phyloP scores from a whole-genome alignment of 2,888 invertebrate species.

The Mellilla xanthometata region DNA sequence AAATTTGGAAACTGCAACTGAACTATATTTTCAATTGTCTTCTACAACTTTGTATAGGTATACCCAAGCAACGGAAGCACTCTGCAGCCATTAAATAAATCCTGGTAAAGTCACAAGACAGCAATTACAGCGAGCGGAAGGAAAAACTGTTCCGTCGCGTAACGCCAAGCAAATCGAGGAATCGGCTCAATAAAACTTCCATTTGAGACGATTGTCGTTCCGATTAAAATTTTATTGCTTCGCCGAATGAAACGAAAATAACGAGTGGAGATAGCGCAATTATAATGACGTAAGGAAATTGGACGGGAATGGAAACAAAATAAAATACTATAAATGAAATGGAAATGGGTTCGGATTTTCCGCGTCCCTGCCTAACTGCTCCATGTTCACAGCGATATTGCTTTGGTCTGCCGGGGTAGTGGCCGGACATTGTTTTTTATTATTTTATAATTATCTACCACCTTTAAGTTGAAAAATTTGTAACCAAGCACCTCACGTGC shows the following conservation, averaged over 20 bases:
- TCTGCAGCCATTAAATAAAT: not conserved
- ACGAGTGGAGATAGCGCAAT: slow-evolving; percentile 21
- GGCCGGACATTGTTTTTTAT: too few relatives aligned
- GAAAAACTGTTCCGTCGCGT: slow-evolving; percentile 14
- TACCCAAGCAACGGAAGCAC: too few relatives aligned
- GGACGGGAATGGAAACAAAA: slow-evolving; percentile 10
- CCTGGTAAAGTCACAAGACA: slow-evolving; percentile 1
- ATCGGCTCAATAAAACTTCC: slow-evolving; percentile 25
- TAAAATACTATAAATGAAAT: slow-evolving; percentile 9
- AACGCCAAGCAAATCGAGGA: slow-evolving; percentile 22
- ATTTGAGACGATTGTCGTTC: slow-evolving; percentile 25
- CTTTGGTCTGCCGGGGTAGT: too few relatives aligned
- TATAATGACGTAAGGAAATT: slow-evolving; percentile 14
- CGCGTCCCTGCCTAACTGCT: not conserved
- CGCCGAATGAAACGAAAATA: slow-evolving; percentile 24
- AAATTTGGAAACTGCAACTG: too few relatives aligned
- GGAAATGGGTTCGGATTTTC: not conserved
- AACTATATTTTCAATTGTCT: too few relatives aligned
- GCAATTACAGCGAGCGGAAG: slow-evolving; percentile 14
- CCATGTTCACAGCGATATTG: too few relatives aligned
- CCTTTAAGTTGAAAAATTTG: too few relatives aligned
- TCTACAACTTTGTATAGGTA: too few relatives aligned
- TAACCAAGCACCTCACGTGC: too few relatives aligned
- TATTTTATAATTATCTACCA: too few relatives aligned
- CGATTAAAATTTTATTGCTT: slow-evolving; percentile 29